Evolutionary conservation across 2,113 vertebrate species (phyloP).

Genomic region (Corvus hawaiiensis): DNA sequence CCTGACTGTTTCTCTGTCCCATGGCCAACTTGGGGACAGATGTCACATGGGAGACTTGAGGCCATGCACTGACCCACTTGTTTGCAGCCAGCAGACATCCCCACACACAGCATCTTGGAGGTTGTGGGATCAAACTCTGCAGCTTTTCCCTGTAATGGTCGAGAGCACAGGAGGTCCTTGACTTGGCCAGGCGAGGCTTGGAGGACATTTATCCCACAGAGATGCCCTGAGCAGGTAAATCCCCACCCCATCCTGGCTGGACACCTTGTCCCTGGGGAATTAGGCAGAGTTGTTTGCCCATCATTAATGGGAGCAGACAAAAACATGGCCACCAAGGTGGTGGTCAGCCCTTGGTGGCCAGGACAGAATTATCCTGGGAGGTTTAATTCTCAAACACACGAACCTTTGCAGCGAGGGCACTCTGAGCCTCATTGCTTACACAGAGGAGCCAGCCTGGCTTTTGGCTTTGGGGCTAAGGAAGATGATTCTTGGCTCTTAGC

Average conservation of each 20-base stretch:
- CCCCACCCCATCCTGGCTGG: background rate
- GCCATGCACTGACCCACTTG: background rate
- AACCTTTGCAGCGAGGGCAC: background rate
- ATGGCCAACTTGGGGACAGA: rapidly evolving
- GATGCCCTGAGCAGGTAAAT: background rate
- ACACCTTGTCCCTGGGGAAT: background rate
- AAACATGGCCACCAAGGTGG: background rate
- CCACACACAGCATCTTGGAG: background rate
- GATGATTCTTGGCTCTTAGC: background rate
- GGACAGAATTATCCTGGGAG: background rate
- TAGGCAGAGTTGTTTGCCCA: background rate
- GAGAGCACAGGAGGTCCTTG: background rate
- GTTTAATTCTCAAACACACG: background rate
- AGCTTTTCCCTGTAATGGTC: background rate
- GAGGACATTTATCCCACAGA: background rate
- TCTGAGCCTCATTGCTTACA: background rate
- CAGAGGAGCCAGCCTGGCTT: background rate
- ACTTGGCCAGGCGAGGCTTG: background rate
- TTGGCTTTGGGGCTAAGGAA: background rate
- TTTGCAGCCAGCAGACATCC: background rate
- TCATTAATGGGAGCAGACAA: background rate
- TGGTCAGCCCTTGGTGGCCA: background rate
- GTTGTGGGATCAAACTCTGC: background rate
- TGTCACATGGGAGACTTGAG: rapidly evolving
- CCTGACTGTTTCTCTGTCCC: background rate